Conservation (phyloP, 2,797 vertebrate genomes). For the Bufotes viridis region DNA sequence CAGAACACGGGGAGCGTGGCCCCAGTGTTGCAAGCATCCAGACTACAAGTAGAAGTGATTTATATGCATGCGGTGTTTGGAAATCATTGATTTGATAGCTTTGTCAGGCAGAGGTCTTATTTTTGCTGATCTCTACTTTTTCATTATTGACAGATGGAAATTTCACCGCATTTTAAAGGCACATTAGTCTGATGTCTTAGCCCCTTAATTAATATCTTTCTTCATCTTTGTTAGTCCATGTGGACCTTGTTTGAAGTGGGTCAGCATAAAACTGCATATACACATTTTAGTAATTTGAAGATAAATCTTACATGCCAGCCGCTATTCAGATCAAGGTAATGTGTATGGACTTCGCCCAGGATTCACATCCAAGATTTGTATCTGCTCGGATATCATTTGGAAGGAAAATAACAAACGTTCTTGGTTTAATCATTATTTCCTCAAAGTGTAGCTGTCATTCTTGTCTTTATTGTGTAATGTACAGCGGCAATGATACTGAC, state of each 20-base stretch:
- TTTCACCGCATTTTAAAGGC: slow-evolving; percentile 5
- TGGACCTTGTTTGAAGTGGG: background rate
- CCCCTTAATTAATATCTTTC: slow-evolving; percentile 12
- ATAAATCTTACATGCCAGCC: background rate
- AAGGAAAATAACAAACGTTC: background rate
- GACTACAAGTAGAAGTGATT: slow-evolving; percentile 2
- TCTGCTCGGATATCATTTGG: background rate
- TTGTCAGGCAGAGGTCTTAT: slow-evolving; percentile 20
- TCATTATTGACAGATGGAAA: slow-evolving; percentile 21
- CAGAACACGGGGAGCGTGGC: background rate
- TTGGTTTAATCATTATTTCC: background rate
- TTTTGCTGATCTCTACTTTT: slow-evolving; percentile 32
- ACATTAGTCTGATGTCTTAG: slow-evolving; percentile 1
- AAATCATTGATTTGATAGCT: slow-evolving; percentile 22
- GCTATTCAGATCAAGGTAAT: background rate
- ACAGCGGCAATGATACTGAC: too few relatives aligned
- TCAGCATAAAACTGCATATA: background rate
- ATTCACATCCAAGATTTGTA: background rate
- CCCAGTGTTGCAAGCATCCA: background rate
- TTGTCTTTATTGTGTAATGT: too few relatives aligned
- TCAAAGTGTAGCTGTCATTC: too few relatives aligned
- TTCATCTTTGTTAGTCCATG: background rate
- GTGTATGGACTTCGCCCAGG: background rate
- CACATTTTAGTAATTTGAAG: background rate
- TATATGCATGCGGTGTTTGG: slow-evolving; percentile 4